These are phyloP conservation scores for Solenopsis invicta DNA, from an alignment of 1,140 invertebrate species.

Conservation along the genomic window DNA sequence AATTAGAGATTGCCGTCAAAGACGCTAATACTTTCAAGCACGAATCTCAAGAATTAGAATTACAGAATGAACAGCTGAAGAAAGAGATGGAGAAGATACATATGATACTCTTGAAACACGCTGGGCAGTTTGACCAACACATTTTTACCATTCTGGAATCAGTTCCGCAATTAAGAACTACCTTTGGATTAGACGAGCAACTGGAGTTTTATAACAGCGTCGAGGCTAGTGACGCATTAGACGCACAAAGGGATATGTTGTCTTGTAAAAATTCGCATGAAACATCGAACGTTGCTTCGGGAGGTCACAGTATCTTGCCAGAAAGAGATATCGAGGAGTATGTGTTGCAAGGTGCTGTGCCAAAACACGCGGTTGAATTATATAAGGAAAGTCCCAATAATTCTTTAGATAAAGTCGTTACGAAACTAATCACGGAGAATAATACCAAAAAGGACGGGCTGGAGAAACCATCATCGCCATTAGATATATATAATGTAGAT, in stretches of 20 bases:
- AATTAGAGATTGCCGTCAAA: conserved; percentile 93
- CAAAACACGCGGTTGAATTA: conserved; percentile 88
- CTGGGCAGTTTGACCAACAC: conserved; percentile 89
- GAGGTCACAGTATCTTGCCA: conserved; percentile 62
- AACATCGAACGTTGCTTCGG: conserved; percentile 56
- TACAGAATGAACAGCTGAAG: conserved; percentile 93
- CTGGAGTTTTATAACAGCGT: conserved; percentile 83
- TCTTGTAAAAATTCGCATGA: conserved; percentile 74
- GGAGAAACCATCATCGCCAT: conserved; percentile 77
- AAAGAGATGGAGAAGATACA: conserved; percentile 93
- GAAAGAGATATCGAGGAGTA: conserved; percentile 90
- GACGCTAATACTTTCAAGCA: conserved; percentile 92
- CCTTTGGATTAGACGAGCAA: conserved; percentile 82
- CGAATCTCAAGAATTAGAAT: conserved; percentile 93
- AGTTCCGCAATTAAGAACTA: conserved; percentile 82
- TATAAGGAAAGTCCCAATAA: conserved; percentile 83
- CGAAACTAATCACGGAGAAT: conserved; percentile 76
- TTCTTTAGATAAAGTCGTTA: conserved; percentile 78
- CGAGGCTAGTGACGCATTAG: conserved; percentile 69
- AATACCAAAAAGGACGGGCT: conserved; percentile 77
- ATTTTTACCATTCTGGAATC: conserved; percentile 83
- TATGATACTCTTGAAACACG: conserved; percentile 90
- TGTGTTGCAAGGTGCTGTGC: conserved; percentile 89
- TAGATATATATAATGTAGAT: conserved; percentile 88
- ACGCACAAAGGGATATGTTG: conserved; percentile 70